These are phyloP conservation scores for Pseudolaguvia tuberculata DNA, from an alignment of 2,113 vertebrate genomes.

Conservation along the genomic window DNA sequence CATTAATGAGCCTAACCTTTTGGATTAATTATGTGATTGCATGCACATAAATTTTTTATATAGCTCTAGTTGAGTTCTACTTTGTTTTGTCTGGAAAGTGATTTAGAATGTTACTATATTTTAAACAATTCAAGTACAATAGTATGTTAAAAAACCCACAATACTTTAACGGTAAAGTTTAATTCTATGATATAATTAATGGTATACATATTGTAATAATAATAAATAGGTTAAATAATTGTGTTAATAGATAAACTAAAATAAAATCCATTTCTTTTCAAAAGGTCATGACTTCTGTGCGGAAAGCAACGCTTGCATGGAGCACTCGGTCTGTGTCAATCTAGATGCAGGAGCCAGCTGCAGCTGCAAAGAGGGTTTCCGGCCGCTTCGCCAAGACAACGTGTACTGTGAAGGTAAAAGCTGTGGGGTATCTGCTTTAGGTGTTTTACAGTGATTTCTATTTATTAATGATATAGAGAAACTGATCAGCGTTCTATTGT, in stretches of 20 bases:
- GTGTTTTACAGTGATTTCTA: neutral
- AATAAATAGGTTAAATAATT: no score
- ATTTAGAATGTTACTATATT: neutral
- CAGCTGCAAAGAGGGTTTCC: conserved; percentile 87
- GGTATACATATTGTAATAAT: no score
- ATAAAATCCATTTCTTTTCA: conserved; percentile 9
- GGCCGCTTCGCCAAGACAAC: conserved; percentile 86
- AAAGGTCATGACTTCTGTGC: conserved; percentile 93
- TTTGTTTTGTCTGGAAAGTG: neutral
- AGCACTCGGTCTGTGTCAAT: conserved; percentile 90
- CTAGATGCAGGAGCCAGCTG: conserved; percentile 87
- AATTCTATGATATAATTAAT: no score
- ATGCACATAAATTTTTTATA: no score
- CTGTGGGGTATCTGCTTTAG: neutral
- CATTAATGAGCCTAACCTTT: no score
- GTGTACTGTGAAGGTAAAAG: conserved; percentile 97
- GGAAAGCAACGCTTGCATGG: conserved; percentile 83
- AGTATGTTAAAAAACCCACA: neutral
- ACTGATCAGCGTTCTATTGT: neutral
- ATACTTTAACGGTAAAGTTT: no score
- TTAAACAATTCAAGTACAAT: neutral
- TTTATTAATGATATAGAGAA: no score
- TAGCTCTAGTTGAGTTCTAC: no score
- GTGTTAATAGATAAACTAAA: neutral
- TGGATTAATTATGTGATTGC: no score